Evolutionary conservation across 2,888 invertebrate genomes (phyloP).

Genomic region (Lepidochrysops patricia): DNA sequence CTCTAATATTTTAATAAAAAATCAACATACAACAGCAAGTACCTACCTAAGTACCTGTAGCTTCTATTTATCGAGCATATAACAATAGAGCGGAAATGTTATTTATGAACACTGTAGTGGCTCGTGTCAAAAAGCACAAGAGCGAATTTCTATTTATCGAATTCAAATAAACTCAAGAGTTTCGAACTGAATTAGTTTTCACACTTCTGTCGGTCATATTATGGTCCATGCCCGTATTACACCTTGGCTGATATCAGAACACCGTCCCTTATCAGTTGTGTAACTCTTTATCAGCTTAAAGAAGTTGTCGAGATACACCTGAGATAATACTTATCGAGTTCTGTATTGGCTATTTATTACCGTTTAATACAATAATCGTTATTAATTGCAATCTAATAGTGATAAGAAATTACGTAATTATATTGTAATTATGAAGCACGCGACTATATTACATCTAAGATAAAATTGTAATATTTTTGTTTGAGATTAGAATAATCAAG

Average conservation of each 20-base stretch:
- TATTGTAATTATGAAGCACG: background rate
- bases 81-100: too few relatives aligned
- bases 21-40: too few relatives aligned
- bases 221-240: background rate
- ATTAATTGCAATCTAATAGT: background rate
- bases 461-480: background rate
- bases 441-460: background rate
- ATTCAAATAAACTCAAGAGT: too few relatives aligned
- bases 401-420: background rate
- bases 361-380: background rate
- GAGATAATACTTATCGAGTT: slow-evolving; percentile 1
- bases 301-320: background rate
- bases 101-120: too few relatives aligned
- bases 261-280: slow-evolving; percentile 5
- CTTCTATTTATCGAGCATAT: too few relatives aligned
- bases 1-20: too few relatives aligned
- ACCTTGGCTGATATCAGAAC: background rate
- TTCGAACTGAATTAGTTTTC: too few relatives aligned
- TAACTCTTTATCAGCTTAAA: background rate
- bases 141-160: too few relatives aligned
- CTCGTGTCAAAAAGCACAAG: too few relatives aligned
- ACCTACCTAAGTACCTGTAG: too few relatives aligned
- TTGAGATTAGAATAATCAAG: too few relatives aligned
- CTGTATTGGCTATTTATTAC: background rate
- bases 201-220: background rate